These are phyloP conservation scores for Callitettix versicolor DNA, from an alignment of 1,140 invertebrate genomes.

Conservation along the genomic window DNA sequence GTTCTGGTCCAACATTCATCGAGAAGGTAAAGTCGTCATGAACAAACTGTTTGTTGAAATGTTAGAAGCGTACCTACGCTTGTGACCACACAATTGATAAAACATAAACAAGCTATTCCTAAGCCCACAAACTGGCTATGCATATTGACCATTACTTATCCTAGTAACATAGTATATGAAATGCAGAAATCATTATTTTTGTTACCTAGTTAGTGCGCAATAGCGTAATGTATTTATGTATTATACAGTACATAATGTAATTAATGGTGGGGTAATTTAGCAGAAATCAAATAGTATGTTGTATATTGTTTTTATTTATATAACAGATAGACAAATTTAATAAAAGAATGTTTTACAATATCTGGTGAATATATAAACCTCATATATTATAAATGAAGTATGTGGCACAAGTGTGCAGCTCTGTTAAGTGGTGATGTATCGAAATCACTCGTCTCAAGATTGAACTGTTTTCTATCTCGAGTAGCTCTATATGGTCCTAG, in stretches of 20 bases:
- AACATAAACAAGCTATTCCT: no score
- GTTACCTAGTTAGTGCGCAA: constrained; percentile 8
- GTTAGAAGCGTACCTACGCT: constrained; percentile 65
- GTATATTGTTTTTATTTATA: constrained; percentile 10
- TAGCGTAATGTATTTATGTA: constrained; percentile 13
- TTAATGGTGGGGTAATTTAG: constrained; percentile 8
- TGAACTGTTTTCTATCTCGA: no score
- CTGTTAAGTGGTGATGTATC: no score
- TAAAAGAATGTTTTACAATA: neutral
- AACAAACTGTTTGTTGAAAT: constrained; percentile 96
- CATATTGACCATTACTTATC: neutral
- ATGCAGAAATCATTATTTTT: constrained; percentile 10
- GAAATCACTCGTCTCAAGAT: no score
- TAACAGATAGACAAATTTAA: constrained; percentile 7
- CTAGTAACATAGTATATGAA: constrained; percentile 4
- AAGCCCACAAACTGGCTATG: no score
- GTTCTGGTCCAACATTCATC: constrained; percentile 83
- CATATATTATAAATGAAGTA: no score
- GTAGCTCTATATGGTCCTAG: no score
- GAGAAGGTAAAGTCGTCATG: constrained; percentile 82
- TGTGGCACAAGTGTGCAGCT: no score
- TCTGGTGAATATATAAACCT: no score
- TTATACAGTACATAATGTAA: constrained; percentile 13
- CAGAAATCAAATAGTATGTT: constrained; percentile 10
- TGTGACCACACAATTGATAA: neutral